Evolutionary conservation across 2,113 vertebrate genomes (phyloP).

Genomic region (Cynoglossus semilaevis): DNA sequence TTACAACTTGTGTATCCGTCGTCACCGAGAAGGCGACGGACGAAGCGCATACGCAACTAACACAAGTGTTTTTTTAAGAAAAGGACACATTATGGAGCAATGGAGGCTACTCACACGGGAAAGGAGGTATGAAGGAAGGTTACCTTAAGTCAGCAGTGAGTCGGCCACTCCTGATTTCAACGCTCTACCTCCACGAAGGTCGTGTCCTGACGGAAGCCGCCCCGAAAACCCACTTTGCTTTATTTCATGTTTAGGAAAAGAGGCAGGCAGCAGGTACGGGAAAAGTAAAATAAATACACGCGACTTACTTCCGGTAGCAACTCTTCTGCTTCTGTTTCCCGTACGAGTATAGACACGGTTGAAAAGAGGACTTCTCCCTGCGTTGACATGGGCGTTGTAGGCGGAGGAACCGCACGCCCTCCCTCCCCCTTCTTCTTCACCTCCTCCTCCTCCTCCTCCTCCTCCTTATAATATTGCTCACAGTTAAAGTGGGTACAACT

Average conservation of each 20-base stretch:
- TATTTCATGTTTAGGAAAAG: too few species aligned
- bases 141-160: background rate
- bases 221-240: background rate
- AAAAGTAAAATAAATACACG: conserved; percentile 37
- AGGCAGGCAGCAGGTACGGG: background rate
- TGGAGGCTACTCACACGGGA: background rate
- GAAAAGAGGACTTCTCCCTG: too few species aligned
- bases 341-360: background rate
- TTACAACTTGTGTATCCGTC: too few species aligned
- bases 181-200: background rate
- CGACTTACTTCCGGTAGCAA: background rate
- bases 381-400: too few species aligned
- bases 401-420: too few species aligned
- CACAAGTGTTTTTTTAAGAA: background rate
- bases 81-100: background rate
- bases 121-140: background rate
- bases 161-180: background rate
- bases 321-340: background rate
- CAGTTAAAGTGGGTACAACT: too few species aligned
- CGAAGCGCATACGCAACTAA: background rate
- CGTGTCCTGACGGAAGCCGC: background rate
- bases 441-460: too few species aligned
- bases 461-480: too few species aligned
- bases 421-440: too few species aligned
- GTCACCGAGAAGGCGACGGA: too few species aligned